Evolutionary conservation across 2,888 invertebrate species (phyloP).

Genomic region (Dolichopus griseipennis): DNA sequence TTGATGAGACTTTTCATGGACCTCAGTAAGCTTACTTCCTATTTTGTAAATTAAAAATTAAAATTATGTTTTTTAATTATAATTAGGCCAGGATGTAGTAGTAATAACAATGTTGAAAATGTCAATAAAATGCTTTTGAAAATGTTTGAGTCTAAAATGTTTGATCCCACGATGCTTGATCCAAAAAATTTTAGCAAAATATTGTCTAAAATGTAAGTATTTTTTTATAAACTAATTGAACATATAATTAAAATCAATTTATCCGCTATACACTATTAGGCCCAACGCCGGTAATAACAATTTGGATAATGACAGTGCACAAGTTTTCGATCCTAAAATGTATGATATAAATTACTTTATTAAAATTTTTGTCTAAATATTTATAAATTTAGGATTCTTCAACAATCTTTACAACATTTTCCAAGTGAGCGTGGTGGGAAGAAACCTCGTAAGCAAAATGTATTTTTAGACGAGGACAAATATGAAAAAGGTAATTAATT

Average conservation of each 20-base stretch:
- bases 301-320: background rate
- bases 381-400: background rate
- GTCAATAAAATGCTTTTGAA: background rate
- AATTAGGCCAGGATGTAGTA: constrained; percentile 7
- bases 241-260: background rate
- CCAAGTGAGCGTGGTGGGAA: constrained; percentile 22
- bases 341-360: background rate
- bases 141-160: background rate
- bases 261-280: background rate
- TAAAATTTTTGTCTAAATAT: background rate
- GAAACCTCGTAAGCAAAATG: constrained; percentile 41
- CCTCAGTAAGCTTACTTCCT: constrained; percentile 2
- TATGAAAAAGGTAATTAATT: constrained; percentile 26
- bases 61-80: background rate
- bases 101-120: background rate
- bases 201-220: constrained; percentile 4
- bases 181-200: background rate
- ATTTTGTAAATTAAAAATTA: background rate
- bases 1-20: background rate
- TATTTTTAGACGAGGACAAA: constrained; percentile 41
- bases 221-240: background rate
- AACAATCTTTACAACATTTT: background rate
- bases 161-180: background rate
- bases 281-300: background rate
- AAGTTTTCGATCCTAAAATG: background rate